Evolutionary conservation across 92 coral and sea anemone genomes (phyloP).

Genomic region (Palythoa caribaeorum): DNA sequence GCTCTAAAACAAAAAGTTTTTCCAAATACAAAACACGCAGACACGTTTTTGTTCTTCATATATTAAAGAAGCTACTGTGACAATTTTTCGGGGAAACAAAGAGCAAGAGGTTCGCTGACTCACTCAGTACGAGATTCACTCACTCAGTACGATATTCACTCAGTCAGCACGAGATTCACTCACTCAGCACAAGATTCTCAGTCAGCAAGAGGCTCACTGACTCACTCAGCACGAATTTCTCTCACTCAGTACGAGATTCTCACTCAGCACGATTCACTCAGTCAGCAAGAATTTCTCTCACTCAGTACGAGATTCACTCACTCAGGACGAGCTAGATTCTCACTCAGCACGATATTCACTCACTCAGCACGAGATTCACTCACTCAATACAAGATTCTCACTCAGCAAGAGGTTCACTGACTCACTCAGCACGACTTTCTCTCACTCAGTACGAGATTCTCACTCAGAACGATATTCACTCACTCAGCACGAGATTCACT

Average conservation of each 20-base stretch:
- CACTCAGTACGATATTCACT: no score
- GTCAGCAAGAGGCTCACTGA: background rate
- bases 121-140: no score
- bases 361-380: background rate
- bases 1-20: no score
- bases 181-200: no score
- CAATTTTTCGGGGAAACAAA: background rate
- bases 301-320: background rate
- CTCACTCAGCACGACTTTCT: background rate
- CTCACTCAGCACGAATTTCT: background rate
- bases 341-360: background rate
- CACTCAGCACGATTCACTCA: background rate
- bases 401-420: background rate
- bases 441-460: background rate
- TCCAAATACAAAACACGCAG: no score
- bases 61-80: no score
- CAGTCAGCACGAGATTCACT: background rate
- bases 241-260: background rate
- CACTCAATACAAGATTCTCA: background rate
- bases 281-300: background rate
- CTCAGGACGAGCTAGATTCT: background rate
- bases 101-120: background rate
- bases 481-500: background rate
- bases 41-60: no score
- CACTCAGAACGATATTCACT: background rate